These are phyloP conservation scores for Spermophilus dauricus DNA, from an alignment of 2,113 vertebrate species.

Conservation along the genomic window DNA sequence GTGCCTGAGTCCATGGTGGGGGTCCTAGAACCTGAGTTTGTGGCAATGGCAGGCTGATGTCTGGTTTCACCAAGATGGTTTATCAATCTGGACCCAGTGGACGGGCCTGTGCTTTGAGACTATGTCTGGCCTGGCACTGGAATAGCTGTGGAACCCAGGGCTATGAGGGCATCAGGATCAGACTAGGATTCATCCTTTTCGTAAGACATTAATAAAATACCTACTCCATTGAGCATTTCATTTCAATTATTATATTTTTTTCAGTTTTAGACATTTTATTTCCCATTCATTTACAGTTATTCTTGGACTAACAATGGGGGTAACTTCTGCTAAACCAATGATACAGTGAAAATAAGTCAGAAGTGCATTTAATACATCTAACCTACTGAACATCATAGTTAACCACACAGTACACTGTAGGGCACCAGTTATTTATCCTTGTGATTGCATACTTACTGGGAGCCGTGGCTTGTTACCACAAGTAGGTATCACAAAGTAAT, in stretches of 20 bases:
- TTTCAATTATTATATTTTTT: slow-evolving; percentile 6
- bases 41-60: neutral
- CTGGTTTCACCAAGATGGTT: neutral
- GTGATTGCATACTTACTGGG: neutral
- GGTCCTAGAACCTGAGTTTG: neutral
- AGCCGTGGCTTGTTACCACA: neutral
- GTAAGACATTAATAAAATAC: neutral
- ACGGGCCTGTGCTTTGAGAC: neutral
- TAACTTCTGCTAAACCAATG: neutral
- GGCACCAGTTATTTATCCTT: neutral
- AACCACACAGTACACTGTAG: neutral
- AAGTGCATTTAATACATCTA: neutral
- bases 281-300: neutral
- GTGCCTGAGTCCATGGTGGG: neutral
- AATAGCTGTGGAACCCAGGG: neutral
- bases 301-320: neutral
- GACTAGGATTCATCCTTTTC: neutral
- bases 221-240: neutral
- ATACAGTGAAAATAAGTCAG: neutral
- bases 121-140: neutral
- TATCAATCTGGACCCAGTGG: neutral
- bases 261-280: slow-evolving; percentile 26
- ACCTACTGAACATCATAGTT: neutral
- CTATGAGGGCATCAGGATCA: neutral
- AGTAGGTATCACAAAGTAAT: neutral